Percentiles rank a stretch among this genome's conserved stretches.
These are phyloP conservation scores for Caenorhabditis plicata DNA, from an alignment of 2,888 invertebrate genomes.

Conservation along the genomic window DNA sequence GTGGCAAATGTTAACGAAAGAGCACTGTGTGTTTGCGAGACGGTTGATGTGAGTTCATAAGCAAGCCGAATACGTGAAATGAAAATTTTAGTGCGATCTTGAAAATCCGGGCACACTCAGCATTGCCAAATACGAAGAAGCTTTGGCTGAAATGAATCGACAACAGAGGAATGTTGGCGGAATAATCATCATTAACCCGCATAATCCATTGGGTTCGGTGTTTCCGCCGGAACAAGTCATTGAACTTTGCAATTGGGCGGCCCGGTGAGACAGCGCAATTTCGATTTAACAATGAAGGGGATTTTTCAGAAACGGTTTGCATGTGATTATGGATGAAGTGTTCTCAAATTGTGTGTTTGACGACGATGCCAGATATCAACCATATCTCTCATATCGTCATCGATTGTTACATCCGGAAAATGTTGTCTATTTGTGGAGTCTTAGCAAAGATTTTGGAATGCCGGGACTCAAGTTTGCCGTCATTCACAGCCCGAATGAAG, in stretches of 20 bases:
- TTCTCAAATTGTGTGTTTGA: constrained; percentile 46
- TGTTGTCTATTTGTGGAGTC: constrained; percentile 60
- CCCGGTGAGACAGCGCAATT: constrained; percentile 50
- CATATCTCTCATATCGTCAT: constrained; percentile 43
- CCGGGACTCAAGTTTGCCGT: constrained; percentile 49
- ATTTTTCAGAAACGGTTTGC: constrained; percentile 40
- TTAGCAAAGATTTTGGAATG: constrained; percentile 60
- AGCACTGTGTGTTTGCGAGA: constrained; percentile 39
- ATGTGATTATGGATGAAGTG: constrained; percentile 51
- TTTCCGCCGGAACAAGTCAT: constrained; percentile 52
- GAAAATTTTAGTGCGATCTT: constrained; percentile 25
- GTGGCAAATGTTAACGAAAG: constrained; percentile 56
- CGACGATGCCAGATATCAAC: constrained; percentile 20
- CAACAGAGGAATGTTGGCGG: constrained; percentile 64
- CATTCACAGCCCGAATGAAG: constrained; percentile 36
- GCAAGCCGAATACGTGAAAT: too few species aligned
- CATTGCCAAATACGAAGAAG: constrained; percentile 28
- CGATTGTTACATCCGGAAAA: constrained; percentile 33
- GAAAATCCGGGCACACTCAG: constrained; percentile 29
- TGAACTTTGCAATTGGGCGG: constrained; percentile 58
- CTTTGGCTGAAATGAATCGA: too few species aligned
- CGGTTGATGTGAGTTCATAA: constrained; percentile 26
- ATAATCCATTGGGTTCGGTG: constrained; percentile 63
- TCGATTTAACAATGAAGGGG: not conserved
- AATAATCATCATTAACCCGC: constrained; percentile 61